Evolutionary conservation across 1,140 invertebrate species (phyloP).

Genomic region (Neotoxoptera formosana): DNA sequence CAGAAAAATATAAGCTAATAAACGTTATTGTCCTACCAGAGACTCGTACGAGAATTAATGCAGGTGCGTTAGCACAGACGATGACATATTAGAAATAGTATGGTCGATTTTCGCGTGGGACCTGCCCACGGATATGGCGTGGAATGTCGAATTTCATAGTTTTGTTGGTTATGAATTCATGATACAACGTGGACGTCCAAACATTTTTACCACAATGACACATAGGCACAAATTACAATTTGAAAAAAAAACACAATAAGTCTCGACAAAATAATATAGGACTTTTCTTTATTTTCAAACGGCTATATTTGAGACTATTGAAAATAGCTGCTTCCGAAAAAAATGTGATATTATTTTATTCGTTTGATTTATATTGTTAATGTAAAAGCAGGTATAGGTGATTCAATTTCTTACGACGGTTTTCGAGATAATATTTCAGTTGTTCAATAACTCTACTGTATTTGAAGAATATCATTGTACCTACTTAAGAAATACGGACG

Average conservation of each 20-base stretch:
- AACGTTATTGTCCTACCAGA: background rate
- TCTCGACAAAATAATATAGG: background rate
- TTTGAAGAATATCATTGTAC: background rate
- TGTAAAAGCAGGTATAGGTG: background rate
- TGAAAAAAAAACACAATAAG: background rate
- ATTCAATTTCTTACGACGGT: background rate
- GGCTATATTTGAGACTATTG: background rate
- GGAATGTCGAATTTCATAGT: constrained; percentile 22
- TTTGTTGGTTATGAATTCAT: background rate
- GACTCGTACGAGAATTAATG: background rate
- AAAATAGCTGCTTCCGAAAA: too few species aligned
- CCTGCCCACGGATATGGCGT: background rate
- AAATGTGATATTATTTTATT: too few species aligned
- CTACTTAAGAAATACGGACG: background rate
- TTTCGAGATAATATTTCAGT: background rate
- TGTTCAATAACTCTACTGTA: background rate
- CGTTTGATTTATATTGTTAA: too few species aligned
- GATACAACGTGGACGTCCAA: background rate
- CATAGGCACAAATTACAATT: background rate
- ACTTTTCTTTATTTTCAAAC: background rate
- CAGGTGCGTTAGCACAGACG: background rate
- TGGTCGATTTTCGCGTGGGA: background rate
- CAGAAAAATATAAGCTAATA: background rate
- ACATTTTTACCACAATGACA: background rate
- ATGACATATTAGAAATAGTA: background rate